Percentiles rank a stretch among this genome's conserved stretches.
Conservation (phyloP, 2,113 vertebrate genomes). For the Microcebus tavaratra region DNA sequence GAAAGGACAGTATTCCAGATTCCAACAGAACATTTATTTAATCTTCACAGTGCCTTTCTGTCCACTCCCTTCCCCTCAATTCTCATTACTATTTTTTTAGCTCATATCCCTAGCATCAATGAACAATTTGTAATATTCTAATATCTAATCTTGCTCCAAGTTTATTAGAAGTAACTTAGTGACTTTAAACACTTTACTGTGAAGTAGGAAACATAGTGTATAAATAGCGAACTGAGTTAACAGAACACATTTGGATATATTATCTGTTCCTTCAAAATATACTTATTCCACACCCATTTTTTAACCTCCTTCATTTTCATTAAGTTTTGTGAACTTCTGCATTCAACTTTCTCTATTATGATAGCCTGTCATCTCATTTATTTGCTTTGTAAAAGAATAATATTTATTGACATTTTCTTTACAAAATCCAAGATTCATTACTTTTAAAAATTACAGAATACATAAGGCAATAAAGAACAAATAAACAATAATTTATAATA, state of each 20-base stretch:
- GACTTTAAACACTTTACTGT: no score
- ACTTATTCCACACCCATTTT: neutral
- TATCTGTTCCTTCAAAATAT: neutral
- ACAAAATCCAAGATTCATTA: neutral
- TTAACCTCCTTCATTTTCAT: neutral
- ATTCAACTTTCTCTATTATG: neutral
- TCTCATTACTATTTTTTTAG: no score
- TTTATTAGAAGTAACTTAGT: no score
- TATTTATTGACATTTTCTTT: neutral
- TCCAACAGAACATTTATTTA: neutral
- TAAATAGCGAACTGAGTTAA: neutral
- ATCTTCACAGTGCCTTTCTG: neutral
- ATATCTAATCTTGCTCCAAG: no score
- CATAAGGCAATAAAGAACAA: neutral
- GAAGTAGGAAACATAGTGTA: no score
- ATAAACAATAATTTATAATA: neutral
- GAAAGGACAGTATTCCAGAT: neutral
- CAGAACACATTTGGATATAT: neutral
- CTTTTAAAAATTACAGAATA: neutral
- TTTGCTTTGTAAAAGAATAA: neutral
- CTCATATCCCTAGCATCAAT: no score
- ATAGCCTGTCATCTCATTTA: neutral
- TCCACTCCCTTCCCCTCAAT: no score
- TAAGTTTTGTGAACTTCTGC: neutral
- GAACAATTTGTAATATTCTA: no score